Evolutionary conservation across 1,140 invertebrate species (phyloP).

Genomic region (Lepidostoma basale): DNA sequence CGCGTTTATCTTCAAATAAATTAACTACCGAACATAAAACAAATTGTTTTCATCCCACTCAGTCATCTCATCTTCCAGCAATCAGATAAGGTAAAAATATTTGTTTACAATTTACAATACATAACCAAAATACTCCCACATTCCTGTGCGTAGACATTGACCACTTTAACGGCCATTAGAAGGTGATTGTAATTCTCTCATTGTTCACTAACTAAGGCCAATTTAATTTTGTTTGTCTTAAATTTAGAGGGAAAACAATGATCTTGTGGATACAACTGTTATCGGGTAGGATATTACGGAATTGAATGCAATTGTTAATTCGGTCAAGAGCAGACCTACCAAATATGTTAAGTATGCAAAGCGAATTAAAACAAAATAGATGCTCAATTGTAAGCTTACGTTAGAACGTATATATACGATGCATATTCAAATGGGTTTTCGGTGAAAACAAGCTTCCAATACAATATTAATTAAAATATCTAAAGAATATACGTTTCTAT

Average conservation of each 20-base stretch:
- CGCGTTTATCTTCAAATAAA: no score
- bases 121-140: background rate
- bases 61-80: background rate
- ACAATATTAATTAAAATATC: no score
- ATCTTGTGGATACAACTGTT: slow-evolving; percentile 5
- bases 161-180: background rate
- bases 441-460: no score
- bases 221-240: slow-evolving; percentile 15
- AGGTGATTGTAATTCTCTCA: slow-evolving; percentile 17
- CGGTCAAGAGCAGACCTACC: slow-evolving; percentile 10
- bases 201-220: slow-evolving; percentile 10
- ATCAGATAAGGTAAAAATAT: background rate
- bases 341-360: background rate
- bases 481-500: no score
- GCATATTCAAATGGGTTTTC: no score
- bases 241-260: slow-evolving; percentile 11
- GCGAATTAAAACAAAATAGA: background rate
- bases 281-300: slow-evolving; percentile 5
- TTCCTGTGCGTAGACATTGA: slow-evolving; percentile 2
- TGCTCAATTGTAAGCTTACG: background rate
- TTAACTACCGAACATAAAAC: no score
- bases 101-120: no score
- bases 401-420: background rate
- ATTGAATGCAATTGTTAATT: slow-evolving; percentile 10
- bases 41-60: no score